phyloP scores from a whole-genome alignment of 2,888 invertebrate species.

The Odontomyia ornata region DNA sequence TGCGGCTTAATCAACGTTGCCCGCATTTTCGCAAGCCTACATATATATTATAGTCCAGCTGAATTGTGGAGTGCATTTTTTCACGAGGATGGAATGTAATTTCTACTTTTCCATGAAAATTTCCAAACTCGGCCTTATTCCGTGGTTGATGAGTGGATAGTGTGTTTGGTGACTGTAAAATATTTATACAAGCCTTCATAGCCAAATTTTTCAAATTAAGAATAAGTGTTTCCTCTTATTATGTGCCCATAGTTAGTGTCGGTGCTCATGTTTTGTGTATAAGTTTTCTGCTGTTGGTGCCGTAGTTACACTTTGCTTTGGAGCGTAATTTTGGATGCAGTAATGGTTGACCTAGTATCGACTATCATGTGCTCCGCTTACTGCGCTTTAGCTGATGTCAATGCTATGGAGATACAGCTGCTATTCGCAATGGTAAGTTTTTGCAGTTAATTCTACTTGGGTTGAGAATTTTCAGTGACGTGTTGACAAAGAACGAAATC shows the following conservation, averaged over 20 bases:
- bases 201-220: slow-evolving; percentile 18
- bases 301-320: neutral
- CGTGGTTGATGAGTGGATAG: slow-evolving; percentile 1
- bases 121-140: slow-evolving; percentile 21
- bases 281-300: neutral
- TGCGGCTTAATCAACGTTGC: neutral
- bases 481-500: neutral
- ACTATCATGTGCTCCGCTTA: slow-evolving; percentile 11
- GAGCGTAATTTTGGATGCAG: slow-evolving; percentile 29
- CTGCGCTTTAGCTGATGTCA: slow-evolving; percentile 13
- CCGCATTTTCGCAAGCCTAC: neutral
- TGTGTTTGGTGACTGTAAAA: neutral
- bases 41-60: too few relatives aligned
- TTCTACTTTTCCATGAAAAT: neutral
- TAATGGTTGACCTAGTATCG: slow-evolving; percentile 38
- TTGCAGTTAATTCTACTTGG: neutral
- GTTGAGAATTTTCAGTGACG: neutral
- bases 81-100: slow-evolving; percentile 11
- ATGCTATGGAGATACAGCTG: neutral
- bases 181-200: slow-evolving; percentile 23
- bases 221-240: slow-evolving; percentile 28
- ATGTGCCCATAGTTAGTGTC: slow-evolving; percentile 14
- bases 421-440: neutral
- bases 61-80: slow-evolving; percentile 45
- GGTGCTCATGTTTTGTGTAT: slow-evolving; percentile 23